Base-by-base conservation (phyloP, 1,140 invertebrate species). In the Stegodyphus mimosarum region DNA sequence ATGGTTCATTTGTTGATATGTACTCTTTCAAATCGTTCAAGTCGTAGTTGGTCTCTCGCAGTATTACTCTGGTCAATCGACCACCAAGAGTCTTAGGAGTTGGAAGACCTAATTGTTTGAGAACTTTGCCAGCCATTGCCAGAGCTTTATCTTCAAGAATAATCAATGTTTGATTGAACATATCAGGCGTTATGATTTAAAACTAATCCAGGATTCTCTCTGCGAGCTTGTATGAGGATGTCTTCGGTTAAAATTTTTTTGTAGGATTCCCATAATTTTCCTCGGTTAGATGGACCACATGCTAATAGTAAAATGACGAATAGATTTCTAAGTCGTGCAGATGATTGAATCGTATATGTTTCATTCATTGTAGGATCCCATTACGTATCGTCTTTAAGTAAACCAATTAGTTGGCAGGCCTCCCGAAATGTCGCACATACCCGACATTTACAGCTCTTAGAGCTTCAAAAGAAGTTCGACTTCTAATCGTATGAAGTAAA, bases 401-500 rank as follows among this genome's bases (percentile, higher is more conserved):
- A 88, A 70, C 88, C 77, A 55, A 90, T 80, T 76, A 83, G 85
- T 81, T 89, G 88, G 88, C 90, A 92, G 53, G 90, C 90, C 73
- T 90, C 89, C 87, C 88, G 86, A 84, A 89, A 91, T 70, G 90
- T 90, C 15, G 78, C 52, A 90, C 90, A 91, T 90, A 91, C 89
- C 88, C 86, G 48, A 87, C 90, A 88, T 91, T 85, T 80, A 91
- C 88, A 70, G 89, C 92, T 90, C 87, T 88, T 75, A 92, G 86
- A 87, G 88, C 87, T 87, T 88, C 86, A 89, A 90, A 92, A 75
- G 85, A 89, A 72, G 69, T 90, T 17, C 90, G 89, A 48, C 91
- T 91, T 87, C 74, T 88, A 87, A 92, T 80, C 88, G 92, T 73
- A 88, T 89, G 80, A 87, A 92, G 88, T 75, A 92, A 88, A n/a